Evolutionary conservation across 2,113 vertebrate species (phyloP).

Genomic region (Reinhardtius hippoglossoides): DNA sequence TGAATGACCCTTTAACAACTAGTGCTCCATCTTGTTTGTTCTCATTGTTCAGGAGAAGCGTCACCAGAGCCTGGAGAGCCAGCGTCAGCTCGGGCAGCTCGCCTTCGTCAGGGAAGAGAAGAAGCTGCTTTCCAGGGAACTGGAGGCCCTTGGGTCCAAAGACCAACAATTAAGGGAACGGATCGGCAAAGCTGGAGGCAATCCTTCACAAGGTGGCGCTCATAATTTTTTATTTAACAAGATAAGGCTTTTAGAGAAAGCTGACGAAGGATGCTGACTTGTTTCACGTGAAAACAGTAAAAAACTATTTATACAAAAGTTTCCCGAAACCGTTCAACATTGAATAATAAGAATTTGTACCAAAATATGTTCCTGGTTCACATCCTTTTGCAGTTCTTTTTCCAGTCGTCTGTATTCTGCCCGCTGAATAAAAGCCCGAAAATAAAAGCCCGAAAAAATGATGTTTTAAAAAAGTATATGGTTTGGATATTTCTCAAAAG

Average conservation of each 20-base stretch:
- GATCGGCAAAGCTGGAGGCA: slow-evolving; percentile 82
- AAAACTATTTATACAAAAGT: neutral
- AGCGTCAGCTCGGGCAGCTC: slow-evolving; percentile 80
- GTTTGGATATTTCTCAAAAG: neutral
- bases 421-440: neutral
- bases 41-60: slow-evolving; percentile 83
- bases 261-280: neutral
- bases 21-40: neutral
- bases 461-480: neutral
- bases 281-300: neutral
- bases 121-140: slow-evolving; percentile 80
- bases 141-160: slow-evolving; percentile 81
- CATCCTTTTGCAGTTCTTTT: neutral
- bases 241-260: neutral
- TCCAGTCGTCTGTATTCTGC: neutral
- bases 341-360: too few species aligned
- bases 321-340: too few species aligned
- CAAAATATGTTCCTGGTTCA: too few species aligned
- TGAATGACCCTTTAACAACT: neutral
- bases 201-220: slow-evolving; percentile 86
- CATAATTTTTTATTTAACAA: neutral
- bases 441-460: neutral
- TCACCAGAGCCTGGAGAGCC: slow-evolving; percentile 80
- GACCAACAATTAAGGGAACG: slow-evolving; percentile 82
- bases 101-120: slow-evolving; percentile 78